phyloP scores from a whole-genome alignment of 2,797 vertebrate genomes.

The Liparis tanakae region DNA sequence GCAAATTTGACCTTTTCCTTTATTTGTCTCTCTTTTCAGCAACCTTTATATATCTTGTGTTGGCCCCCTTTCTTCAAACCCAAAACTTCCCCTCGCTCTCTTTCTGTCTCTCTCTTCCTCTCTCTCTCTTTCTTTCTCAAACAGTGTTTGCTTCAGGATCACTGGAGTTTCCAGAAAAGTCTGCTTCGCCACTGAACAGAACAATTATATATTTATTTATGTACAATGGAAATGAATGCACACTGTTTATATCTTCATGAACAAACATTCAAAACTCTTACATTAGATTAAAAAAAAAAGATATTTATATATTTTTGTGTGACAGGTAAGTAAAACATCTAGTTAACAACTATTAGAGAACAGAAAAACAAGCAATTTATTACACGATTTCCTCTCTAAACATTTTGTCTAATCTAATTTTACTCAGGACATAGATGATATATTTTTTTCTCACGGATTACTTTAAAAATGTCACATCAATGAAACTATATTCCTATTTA shows the following conservation, averaged over 20 bases:
- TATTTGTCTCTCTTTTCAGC: slow-evolving; percentile 30
- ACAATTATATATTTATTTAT: slow-evolving; percentile 85
- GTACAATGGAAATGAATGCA: slow-evolving; percentile 85
- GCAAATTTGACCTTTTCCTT: slow-evolving; percentile 53
- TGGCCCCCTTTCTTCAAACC: slow-evolving; percentile 50
- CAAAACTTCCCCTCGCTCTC: slow-evolving; percentile 52
- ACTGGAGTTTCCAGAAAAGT: slow-evolving; percentile 67
- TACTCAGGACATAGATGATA: slow-evolving; percentile 75
- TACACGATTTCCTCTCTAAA: slow-evolving; percentile 76
- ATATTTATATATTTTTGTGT: slow-evolving; percentile 83
- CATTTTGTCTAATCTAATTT: slow-evolving; percentile 78
- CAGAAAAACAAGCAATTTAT: slow-evolving; percentile 77
- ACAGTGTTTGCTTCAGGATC: slow-evolving; percentile 60
- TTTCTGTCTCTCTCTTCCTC: slow-evolving; percentile 7
- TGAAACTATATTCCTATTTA: slow-evolving; percentile 83
- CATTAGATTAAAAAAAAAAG: slow-evolving; percentile 84
- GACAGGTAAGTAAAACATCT: slow-evolving; percentile 82
- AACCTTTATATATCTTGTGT: slow-evolving; percentile 54
- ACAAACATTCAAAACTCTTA: slow-evolving; percentile 85
- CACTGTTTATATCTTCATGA: slow-evolving; percentile 81
- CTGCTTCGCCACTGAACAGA: slow-evolving; percentile 79
- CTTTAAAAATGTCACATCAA: slow-evolving; percentile 83
- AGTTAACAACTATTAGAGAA: slow-evolving; percentile 81
- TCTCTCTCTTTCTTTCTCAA: slow-evolving; percentile 43
- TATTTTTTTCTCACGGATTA: slow-evolving; percentile 79